Conservation (phyloP, 2,113 vertebrate genomes). For the Falco punctatus region DNA sequence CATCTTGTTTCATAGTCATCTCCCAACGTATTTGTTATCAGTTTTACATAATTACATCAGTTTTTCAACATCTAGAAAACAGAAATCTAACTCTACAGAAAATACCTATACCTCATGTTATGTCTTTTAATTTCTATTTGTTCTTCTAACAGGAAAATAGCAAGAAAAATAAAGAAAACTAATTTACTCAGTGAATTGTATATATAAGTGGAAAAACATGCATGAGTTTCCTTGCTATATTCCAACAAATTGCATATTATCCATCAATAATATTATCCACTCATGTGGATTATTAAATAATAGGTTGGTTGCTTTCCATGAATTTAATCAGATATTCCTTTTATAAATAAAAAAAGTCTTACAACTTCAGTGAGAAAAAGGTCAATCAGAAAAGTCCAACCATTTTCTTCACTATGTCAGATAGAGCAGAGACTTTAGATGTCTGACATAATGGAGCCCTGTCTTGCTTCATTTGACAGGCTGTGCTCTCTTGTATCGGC, state of each 20-base stretch:
- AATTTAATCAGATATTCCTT: slow-evolving; percentile 18
- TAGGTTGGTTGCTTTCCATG: slow-evolving; percentile 31
- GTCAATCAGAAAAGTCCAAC: neutral
- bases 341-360: slow-evolving; percentile 18
- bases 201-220: neutral
- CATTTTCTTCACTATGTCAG: neutral
- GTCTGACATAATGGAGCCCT: slow-evolving; percentile 2
- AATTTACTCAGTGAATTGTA: slow-evolving; percentile 6
- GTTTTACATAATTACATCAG: slow-evolving; percentile 12
- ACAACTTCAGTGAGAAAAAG: slow-evolving; percentile 28
- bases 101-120: neutral
- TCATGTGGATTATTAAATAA: slow-evolving; percentile 52
- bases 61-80: slow-evolving; percentile 12
- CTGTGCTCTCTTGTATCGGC: neutral
- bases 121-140: neutral
- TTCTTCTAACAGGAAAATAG: neutral
- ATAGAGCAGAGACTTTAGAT: slow-evolving; percentile 12
- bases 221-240: neutral
- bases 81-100: neutral
- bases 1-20: neutral
- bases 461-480: neutral
- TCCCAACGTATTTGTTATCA: neutral
- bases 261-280: slow-evolving; percentile 24
- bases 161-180: neutral
- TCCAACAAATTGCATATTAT: slow-evolving; percentile 38